Base-by-base conservation (phyloP, 2,888 invertebrate species). In the Dryococelus australis region DNA sequence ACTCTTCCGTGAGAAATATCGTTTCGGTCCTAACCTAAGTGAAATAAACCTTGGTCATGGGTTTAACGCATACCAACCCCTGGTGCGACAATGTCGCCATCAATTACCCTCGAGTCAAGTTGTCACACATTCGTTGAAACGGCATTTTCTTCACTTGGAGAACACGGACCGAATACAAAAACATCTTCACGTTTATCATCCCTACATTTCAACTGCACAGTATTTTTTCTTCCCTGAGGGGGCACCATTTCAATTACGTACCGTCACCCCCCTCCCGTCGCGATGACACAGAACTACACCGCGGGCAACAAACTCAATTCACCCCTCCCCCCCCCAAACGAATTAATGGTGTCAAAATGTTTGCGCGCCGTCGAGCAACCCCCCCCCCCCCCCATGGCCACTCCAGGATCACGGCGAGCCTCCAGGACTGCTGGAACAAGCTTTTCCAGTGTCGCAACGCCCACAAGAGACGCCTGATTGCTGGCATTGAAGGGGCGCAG, bases 331-430 rank as follows among this genome's bases (percentile, higher is more conserved):
- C n/a, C n/a, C n/a, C 65, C 65, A 10, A n/a, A 35, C 35, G 65
- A 65, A 65, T 65, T 65, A 65, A 65, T 65, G 65, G 20, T 65
- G 65, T 65, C 24, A 65, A 65, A 65, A 65, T 65, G 65, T 65
- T 65, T 65, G 65, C 6, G 65, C 65, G 2, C 65, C 65, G 65
- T 65, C 8, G 65, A 20, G n/a, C n/a, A 12, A 0, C 6, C 65
- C 47, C 47, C 10, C 47, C n/a, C 16, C 1, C 65, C 65, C 47
- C 47, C 10, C 47, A 8, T n/a, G n/a, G n/a, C n/a, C 1, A 5
- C 12, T 3, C 35, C 35, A 35, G 35, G 35, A 35, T n/a, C 35
- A 4, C 35, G 35, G 3, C 10, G 65, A 65, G 8, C 65, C 8
- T 0, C n/a, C 13, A 8, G 65, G 20, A 65, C 65, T 65, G 24